Evolutionary conservation across 2,797 vertebrate species (phyloP).

Genomic region (Podarcis siculus): DNA sequence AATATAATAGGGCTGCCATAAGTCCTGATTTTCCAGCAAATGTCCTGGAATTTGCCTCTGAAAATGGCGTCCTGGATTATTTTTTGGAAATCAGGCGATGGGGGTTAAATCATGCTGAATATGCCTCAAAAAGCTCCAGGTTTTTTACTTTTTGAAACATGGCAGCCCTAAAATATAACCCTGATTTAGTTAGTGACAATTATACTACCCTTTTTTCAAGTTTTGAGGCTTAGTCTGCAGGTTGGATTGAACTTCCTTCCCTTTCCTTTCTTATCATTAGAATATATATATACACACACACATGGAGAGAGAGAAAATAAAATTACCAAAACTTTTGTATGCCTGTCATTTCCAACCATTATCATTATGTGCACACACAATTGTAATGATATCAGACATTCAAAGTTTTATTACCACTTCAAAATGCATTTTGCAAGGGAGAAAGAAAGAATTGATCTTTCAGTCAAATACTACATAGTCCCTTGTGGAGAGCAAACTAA

Average conservation of each 20-base stretch:
- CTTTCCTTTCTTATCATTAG: fast-evolving
- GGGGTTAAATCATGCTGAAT: too few relatives aligned
- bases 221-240: not conserved
- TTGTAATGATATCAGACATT: slow-evolving; percentile 31
- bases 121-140: too few relatives aligned
- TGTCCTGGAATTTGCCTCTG: too few relatives aligned
- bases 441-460: slow-evolving; percentile 16
- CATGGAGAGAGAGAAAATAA: too few relatives aligned
- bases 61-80: too few relatives aligned
- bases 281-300: not conserved
- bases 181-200: not conserved
- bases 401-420: slow-evolving; percentile 35
- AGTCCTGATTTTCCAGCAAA: too few relatives aligned
- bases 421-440: slow-evolving; percentile 37
- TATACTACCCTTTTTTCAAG: not conserved
- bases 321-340: slow-evolving; percentile 39
- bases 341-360: slow-evolving; percentile 5
- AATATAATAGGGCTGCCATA: not conserved
- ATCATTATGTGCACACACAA: not conserved
- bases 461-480: slow-evolving; percentile 16
- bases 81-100: too few relatives aligned
- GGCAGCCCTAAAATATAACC: not conserved
- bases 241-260: slow-evolving; percentile 14
- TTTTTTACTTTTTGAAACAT: too few relatives aligned
- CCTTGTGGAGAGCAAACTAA: slow-evolving; percentile 26